Conservation (phyloP, 2,888 invertebrate genomes). For the Clepsis dumicolana region DNA sequence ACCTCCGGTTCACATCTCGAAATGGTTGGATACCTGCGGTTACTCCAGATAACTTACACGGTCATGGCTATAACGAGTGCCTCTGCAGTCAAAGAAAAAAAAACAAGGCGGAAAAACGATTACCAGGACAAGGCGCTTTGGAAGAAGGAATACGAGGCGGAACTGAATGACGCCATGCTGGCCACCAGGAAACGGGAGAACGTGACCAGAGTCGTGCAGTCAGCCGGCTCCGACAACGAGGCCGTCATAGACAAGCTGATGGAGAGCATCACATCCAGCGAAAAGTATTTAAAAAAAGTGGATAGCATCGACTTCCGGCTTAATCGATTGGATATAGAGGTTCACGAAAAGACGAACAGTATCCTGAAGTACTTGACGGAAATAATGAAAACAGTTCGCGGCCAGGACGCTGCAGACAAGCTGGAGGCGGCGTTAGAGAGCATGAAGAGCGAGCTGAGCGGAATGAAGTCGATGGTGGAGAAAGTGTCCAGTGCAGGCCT, state of each 20-base stretch:
- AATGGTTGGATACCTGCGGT: constrained; percentile 58
- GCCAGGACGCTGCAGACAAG: constrained; percentile 56
- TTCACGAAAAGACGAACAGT: constrained; percentile 76
- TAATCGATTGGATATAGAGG: constrained; percentile 76
- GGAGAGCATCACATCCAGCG: constrained; percentile 75
- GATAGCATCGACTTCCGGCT: constrained; percentile 77
- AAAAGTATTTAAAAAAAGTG: constrained; percentile 79
- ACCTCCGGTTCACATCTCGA: constrained; percentile 57
- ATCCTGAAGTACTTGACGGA: constrained; percentile 70
- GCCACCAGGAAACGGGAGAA: constrained; percentile 62
- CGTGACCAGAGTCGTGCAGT: constrained; percentile 61
- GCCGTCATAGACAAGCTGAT: constrained; percentile 73
- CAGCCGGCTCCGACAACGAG: constrained; percentile 64
- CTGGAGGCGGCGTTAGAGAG: constrained; percentile 56
- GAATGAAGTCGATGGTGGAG: constrained; percentile 63
- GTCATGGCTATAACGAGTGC: constrained; percentile 54
- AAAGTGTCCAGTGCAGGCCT: constrained; percentile 48
- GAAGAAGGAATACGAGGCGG: constrained; percentile 79
- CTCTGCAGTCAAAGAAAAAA: constrained; percentile 54
- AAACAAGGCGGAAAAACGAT: constrained; percentile 59
- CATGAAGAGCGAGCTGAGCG: constrained; percentile 61
- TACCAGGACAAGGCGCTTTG: constrained; percentile 66
- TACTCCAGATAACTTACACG: constrained; percentile 54
- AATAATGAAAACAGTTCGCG: constrained; percentile 56
- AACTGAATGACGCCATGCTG: constrained; percentile 73